phyloP scores from a whole-genome alignment of 2,888 invertebrate species.

The Eurytoma adleriae region DNA sequence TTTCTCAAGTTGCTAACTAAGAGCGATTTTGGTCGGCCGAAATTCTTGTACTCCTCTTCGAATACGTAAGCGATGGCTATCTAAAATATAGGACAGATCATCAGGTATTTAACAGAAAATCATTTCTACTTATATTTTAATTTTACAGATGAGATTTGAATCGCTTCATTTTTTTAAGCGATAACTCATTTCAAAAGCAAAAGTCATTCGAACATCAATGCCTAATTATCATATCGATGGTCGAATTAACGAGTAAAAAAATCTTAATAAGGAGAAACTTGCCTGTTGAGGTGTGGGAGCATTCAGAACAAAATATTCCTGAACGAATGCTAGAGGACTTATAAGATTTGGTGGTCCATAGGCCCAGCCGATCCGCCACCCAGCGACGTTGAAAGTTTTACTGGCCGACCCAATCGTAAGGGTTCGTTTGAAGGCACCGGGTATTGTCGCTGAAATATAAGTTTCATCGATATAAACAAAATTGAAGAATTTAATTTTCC shows the following conservation, averaged over 20 bases:
- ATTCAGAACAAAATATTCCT: neutral
- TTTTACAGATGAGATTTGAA: too few species aligned
- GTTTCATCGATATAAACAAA: neutral
- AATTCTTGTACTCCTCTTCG: neutral
- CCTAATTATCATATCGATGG: too few species aligned
- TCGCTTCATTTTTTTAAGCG: too few species aligned
- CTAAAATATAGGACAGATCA: neutral
- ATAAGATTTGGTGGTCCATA: slow-evolving; percentile 91
- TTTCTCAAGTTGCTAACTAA: neutral
- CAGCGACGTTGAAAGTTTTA: slow-evolving; percentile 77
- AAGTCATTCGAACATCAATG: too few species aligned
- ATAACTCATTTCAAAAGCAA: too few species aligned
- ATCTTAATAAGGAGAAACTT: neutral
- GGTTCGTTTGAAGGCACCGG: neutral
- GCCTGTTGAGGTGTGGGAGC: neutral
- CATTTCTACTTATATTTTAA: neutral
- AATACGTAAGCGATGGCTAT: neutral
- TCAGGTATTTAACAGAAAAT: neutral
- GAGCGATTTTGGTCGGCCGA: neutral
- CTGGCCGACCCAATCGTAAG: neutral
- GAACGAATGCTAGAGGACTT: slow-evolving; percentile 81
- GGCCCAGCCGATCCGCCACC: slow-evolving; percentile 98
- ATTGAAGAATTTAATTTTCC: slow-evolving; percentile 79
- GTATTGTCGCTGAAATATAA: neutral
- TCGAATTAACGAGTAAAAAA: too few species aligned